Base-by-base conservation (phyloP, 2,888 invertebrate genomes). In the Cephus nigrinus region DNA sequence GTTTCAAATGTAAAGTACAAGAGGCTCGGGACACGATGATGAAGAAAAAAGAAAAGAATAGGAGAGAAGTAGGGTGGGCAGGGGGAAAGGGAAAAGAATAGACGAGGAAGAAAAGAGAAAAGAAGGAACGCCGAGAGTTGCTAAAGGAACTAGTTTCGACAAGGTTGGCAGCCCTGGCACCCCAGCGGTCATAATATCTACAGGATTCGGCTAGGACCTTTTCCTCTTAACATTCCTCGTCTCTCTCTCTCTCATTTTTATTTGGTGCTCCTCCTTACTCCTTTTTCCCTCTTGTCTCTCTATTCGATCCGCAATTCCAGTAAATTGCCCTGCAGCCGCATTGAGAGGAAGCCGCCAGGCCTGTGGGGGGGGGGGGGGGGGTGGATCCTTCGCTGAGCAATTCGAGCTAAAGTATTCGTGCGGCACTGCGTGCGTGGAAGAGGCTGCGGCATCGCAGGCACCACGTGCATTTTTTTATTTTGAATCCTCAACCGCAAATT, bases 1-100 rank as follows among this genome's bases (percentile, higher is more conserved):
- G 88, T 88, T 88, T 89, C 84, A 88, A 88, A 89, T 89, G 86
- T 86, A 86, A 87, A 89, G 84, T 80, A 69, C 69, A 32, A 69
- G 69, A 69, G 32, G 30, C 30, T 69, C 69, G 69, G 3, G 69
- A 32, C 15, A 5, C 40, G 40, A 40, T 5, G 40, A n/a, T 3
- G 71, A 32, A 71, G 71, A 32, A 33, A 74, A 68, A 34, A 30
- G 9, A 34, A 34, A 34, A 34, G 34, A 77, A 78, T 80, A 80
- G 79, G 75, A 78, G 78, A 82, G 68, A 75, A 77, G 76, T 80
- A 80, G 77, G 79, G 79, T 36, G 76, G 77, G 74, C 81, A 76
- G 80, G 78, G 76, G 79, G 73, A 12, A 30, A 80, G 77, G 76
- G 76, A 55, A 73, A 75, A 71, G 78, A 82, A 80, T 81, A 80